These are phyloP conservation scores for Batillaria attramentaria DNA, from an alignment of 1,140 invertebrate genomes.

Conservation along the genomic window DNA sequence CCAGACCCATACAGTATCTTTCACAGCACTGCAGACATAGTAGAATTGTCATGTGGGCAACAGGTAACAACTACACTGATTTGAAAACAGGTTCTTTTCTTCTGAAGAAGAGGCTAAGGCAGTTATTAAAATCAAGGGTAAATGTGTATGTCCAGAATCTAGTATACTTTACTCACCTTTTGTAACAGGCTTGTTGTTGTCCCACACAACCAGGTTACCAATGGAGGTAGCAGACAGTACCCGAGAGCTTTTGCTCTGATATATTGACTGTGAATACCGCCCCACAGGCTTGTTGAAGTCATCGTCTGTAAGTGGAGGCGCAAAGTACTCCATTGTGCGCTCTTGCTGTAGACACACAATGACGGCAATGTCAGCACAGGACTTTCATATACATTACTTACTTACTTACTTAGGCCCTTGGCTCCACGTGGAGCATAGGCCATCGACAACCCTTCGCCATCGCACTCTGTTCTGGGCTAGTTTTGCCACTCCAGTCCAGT, in stretches of 20 bases:
- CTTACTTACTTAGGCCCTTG: no score
- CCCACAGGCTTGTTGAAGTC: slow-evolving; percentile 73
- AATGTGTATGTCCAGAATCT: background rate
- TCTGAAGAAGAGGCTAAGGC: no score
- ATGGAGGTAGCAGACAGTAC: slow-evolving; percentile 70
- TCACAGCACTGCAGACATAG: background rate
- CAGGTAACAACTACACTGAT: no score
- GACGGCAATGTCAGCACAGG: no score
- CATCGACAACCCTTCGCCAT: no score
- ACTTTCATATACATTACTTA: no score
- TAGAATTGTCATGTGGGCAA: background rate
- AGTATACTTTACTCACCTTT: slow-evolving; percentile 55
- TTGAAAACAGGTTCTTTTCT: no score
- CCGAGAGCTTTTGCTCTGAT: slow-evolving; percentile 60
- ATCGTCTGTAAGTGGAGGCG: slow-evolving; percentile 69
- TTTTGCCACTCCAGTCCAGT: no score
- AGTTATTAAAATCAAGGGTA: background rate
- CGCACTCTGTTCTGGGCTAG: no score
- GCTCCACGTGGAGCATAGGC: no score
- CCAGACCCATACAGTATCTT: background rate
- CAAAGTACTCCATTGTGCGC: slow-evolving; percentile 65
- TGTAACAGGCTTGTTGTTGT: slow-evolving; percentile 68
- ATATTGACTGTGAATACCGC: slow-evolving; percentile 70
- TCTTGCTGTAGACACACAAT: slow-evolving; percentile 54
- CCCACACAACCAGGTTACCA: slow-evolving; percentile 72